phyloP scores from a whole-genome alignment of 2,888 invertebrate genomes.

The Oxystoma pomonae region DNA sequence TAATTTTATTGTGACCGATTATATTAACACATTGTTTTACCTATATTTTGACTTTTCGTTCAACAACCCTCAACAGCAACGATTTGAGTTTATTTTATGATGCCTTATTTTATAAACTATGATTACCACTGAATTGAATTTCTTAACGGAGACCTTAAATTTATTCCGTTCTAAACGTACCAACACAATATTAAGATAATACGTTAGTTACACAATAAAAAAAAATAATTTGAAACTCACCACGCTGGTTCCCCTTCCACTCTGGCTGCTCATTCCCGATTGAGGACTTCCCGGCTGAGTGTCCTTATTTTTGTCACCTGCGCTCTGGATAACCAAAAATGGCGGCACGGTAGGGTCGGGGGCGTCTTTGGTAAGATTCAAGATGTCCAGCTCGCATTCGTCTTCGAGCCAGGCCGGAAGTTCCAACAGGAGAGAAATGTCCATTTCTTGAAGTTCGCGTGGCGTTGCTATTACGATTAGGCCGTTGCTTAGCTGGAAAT shows the following conservation, averaged over 20 bases:
- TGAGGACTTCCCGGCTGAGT: slow-evolving; percentile 63
- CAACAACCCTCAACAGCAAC: too few species aligned
- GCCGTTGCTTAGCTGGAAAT: slow-evolving; percentile 65
- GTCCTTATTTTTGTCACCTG: slow-evolving; percentile 52
- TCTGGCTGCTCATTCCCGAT: slow-evolving; percentile 70
- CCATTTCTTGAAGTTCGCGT: slow-evolving; percentile 96
- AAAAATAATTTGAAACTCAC: too few species aligned
- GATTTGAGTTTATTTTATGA: too few species aligned
- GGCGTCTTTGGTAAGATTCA: slow-evolving; percentile 69
- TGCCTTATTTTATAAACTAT: too few species aligned
- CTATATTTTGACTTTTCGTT: too few species aligned
- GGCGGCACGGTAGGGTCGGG: slow-evolving; percentile 57
- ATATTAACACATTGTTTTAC: too few species aligned
- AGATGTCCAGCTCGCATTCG: slow-evolving; percentile 94
- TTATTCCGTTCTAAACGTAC: too few species aligned
- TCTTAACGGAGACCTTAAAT: too few species aligned
- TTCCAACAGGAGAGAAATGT: slow-evolving; percentile 86
- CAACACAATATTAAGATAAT: too few species aligned
- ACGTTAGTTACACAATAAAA: too few species aligned
- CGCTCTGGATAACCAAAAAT: slow-evolving; percentile 85
- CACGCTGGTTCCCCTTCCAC: slow-evolving; percentile 83
- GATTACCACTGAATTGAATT: too few species aligned
- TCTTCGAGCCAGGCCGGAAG: slow-evolving; percentile 94
- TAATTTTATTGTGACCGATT: too few species aligned
- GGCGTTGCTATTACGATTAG: slow-evolving; percentile 88